Conservation (phyloP, 2,888 invertebrate species). For the Sepiola atlantica region DNA sequence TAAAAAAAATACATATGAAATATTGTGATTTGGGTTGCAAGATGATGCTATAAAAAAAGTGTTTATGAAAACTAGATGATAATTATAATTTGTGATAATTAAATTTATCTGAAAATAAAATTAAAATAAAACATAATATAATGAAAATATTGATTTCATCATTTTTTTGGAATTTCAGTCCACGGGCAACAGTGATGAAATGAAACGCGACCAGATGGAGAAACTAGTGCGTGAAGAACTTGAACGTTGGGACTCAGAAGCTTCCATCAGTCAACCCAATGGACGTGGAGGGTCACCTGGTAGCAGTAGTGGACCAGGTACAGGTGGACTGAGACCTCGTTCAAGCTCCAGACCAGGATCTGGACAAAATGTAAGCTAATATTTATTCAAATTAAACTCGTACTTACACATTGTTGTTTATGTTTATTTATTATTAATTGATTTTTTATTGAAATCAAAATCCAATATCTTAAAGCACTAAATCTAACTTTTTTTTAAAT, state of each 20-base stretch:
- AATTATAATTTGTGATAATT: not conserved
- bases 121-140: not conserved
- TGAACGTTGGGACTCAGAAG: slow-evolving; percentile 74
- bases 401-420: too few relatives aligned
- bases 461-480: too few relatives aligned
- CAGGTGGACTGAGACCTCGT: slow-evolving; percentile 56
- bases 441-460: too few relatives aligned
- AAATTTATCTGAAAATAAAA: too few relatives aligned
- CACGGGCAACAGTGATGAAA: slow-evolving; percentile 72
- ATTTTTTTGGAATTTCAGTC: slow-evolving; percentile 60
- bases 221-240: slow-evolving; percentile 75
- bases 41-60: too few relatives aligned
- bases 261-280: slow-evolving; percentile 64
- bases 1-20: too few relatives aligned
- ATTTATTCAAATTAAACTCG: not conserved
- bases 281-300: slow-evolving; percentile 65
- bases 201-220: slow-evolving; percentile 75
- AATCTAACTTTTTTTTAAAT: too few relatives aligned
- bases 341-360: slow-evolving; percentile 64
- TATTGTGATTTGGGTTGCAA: too few relatives aligned
- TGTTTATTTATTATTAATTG: too few relatives aligned
- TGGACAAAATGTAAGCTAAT: slow-evolving; percentile 58
- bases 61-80: slow-evolving; percentile 45
- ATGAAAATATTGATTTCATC: not conserved
- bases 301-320: slow-evolving; percentile 60